phyloP scores from a whole-genome alignment of 1,140 invertebrate species.

The Drosophila auraria region DNA sequence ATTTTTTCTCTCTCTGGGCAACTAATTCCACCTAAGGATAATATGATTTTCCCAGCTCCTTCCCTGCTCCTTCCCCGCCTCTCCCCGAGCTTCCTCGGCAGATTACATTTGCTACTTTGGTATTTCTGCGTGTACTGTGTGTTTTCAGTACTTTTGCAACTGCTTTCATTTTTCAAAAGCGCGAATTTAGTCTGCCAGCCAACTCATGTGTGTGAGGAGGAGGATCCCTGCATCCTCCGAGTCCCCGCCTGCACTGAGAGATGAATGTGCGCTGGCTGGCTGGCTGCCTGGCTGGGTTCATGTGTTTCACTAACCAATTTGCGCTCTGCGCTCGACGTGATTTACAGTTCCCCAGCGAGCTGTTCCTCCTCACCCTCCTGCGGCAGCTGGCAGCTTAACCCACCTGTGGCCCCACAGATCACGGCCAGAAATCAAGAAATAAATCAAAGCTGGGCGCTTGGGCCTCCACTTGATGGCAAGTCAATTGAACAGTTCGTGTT shows the following conservation, averaged over 20 bases:
- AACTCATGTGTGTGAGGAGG: constrained; percentile 33
- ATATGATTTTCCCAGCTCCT: constrained; percentile 43
- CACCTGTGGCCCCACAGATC: constrained; percentile 20
- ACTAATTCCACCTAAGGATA: constrained; percentile 53
- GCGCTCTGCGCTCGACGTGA: constrained; percentile 77
- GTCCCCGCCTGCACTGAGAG: background rate
- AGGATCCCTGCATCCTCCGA: background rate
- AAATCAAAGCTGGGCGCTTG: constrained; percentile 6
- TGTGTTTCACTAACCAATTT: constrained; percentile 78
- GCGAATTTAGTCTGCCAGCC: constrained; percentile 54
- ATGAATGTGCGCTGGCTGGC: constrained; percentile 30
- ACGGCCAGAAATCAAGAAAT: background rate
- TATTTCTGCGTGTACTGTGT: constrained; percentile 41
- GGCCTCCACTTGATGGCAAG: background rate
- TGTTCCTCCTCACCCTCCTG: constrained; percentile 30
- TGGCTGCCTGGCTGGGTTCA: constrained; percentile 43
- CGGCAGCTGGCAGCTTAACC: constrained; percentile 30
- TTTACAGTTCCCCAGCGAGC: constrained; percentile 79
- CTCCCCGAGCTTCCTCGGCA: constrained; percentile 20
- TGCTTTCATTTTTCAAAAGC: constrained; percentile 69
- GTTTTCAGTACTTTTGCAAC: constrained; percentile 32
- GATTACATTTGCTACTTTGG: constrained; percentile 64
- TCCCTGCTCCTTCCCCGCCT: background rate
- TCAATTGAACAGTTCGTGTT: background rate
- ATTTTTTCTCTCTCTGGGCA: constrained; percentile 21